phyloP scores from a whole-genome alignment of 2,888 invertebrate species.

The Leuctra nigra region DNA sequence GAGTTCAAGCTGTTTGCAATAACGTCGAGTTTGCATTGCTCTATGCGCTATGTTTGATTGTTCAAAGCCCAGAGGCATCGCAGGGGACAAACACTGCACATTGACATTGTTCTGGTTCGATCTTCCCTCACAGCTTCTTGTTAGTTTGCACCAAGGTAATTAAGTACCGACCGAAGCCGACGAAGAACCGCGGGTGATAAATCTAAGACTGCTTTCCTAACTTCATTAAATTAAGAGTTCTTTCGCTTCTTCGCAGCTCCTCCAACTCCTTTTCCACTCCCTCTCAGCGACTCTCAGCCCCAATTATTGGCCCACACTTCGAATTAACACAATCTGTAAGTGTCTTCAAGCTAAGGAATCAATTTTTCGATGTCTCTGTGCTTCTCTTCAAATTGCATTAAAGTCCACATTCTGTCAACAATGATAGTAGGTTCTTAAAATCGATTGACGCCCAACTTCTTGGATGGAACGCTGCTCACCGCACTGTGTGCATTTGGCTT shows the following conservation, averaged over 20 bases:
- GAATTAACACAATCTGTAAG: conserved; percentile 17
- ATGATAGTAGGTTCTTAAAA: too few species aligned
- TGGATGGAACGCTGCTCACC: not conserved
- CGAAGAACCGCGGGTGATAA: conserved; percentile 13
- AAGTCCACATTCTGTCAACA: too few species aligned
- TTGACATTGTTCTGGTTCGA: too few species aligned
- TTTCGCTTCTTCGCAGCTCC: not conserved
- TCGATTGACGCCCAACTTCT: not conserved
- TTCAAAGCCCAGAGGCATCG: too few species aligned
- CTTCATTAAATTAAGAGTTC: conserved; percentile 24
- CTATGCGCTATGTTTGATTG: too few species aligned
- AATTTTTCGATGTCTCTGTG: conserved; percentile 18
- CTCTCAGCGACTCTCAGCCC: conserved; percentile 1
- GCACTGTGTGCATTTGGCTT: not conserved
- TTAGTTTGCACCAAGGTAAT: too few species aligned
- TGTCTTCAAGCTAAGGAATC: conserved; percentile 1
- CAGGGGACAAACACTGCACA: too few species aligned
- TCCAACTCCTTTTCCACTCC: not conserved
- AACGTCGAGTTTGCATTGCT: too few species aligned
- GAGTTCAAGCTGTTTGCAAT: too few species aligned
- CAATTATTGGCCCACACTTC: conserved; percentile 19
- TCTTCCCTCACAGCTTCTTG: too few species aligned
- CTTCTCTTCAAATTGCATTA: too few species aligned
- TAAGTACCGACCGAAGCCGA: conserved; percentile 6
- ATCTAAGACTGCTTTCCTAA: conserved; percentile 17